These are phyloP conservation scores for Oryzaephilus surinamensis DNA, from an alignment of 1,140 invertebrate genomes.

Conservation along the genomic window DNA sequence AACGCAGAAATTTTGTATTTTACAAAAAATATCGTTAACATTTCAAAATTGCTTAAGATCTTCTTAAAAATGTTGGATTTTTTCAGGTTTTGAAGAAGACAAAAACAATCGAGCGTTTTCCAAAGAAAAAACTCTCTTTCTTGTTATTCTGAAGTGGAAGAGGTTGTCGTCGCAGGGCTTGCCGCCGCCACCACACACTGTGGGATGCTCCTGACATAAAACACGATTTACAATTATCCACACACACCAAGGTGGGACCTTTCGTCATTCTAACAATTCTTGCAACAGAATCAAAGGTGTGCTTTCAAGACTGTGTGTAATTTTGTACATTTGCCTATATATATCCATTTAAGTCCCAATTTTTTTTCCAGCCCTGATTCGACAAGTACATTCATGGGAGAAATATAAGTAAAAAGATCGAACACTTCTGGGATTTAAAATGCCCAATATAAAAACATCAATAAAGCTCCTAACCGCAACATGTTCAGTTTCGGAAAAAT, in stretches of 20 bases:
- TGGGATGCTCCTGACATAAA: constrained; percentile 20
- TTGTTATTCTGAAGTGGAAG: too few species aligned
- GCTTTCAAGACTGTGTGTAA: too few species aligned
- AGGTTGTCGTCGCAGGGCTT: constrained; percentile 11
- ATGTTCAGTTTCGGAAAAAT: constrained; percentile 32
- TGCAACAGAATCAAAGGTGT: too few species aligned
- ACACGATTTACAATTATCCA: constrained; percentile 21
- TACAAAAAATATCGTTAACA: too few species aligned
- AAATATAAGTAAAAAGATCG: too few species aligned
- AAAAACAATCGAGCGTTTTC: too few species aligned
- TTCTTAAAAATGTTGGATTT: too few species aligned
- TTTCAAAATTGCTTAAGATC: too few species aligned
- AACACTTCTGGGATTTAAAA: constrained; percentile 21
- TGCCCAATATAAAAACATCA: constrained; percentile 25
- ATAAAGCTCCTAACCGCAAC: constrained; percentile 30
- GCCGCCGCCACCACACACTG: constrained; percentile 12
- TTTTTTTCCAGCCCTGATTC: constrained; percentile 1
- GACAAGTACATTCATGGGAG: neutral
- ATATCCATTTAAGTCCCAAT: constrained; percentile 14
- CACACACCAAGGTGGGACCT: constrained; percentile 15
- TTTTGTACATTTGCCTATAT: too few species aligned
- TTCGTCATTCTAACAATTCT: constrained; percentile 18
- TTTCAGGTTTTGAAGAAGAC: too few species aligned
- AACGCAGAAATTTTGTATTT: too few species aligned
- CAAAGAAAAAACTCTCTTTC: too few species aligned